Percentiles rank a stretch among this genome's conserved stretches.
Evolutionary conservation across 2,888 invertebrate species (phyloP).

Genomic region (Tachystola acroxantha): DNA sequence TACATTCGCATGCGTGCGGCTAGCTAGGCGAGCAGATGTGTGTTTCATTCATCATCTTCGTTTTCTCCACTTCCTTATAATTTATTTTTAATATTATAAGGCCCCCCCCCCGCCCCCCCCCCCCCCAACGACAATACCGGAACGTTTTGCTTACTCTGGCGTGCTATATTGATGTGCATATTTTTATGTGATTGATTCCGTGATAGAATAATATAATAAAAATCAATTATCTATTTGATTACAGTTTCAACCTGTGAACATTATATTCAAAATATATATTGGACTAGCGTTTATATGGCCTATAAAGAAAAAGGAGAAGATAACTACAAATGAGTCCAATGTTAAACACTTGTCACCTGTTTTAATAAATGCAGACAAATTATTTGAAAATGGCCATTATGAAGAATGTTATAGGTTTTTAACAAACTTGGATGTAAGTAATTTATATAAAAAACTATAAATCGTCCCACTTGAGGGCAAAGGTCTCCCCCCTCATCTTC

Average conservation of each 20-base stretch:
- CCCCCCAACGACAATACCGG: too few relatives aligned
- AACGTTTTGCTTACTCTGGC: too few relatives aligned
- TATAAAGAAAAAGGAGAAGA: slow-evolving; percentile 27
- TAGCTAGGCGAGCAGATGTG: too few relatives aligned
- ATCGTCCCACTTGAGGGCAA: too few relatives aligned
- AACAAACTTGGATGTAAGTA: slow-evolving; percentile 28
- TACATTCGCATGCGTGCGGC: too few relatives aligned
- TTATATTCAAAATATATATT: slow-evolving; percentile 18
- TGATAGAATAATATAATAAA: too few relatives aligned
- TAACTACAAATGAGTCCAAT: slow-evolving; percentile 21
- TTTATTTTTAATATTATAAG: too few relatives aligned
- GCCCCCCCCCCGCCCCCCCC: too few relatives aligned
- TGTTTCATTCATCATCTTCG: too few relatives aligned
- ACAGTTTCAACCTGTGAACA: not conserved
- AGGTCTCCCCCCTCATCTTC: too few relatives aligned
- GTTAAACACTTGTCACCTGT: slow-evolving; percentile 37
- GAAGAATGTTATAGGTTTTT: slow-evolving; percentile 81
- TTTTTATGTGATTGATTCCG: not conserved
- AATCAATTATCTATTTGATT: not conserved
- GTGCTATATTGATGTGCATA: not conserved
- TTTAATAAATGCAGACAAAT: slow-evolving; percentile 80
- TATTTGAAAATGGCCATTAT: slow-evolving; percentile 82
- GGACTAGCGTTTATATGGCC: slow-evolving; percentile 57
- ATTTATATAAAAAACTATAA: too few relatives aligned
- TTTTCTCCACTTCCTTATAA: too few relatives aligned